These are phyloP conservation scores for Lota lota DNA, from an alignment of 2,113 vertebrate species.

Conservation along the genomic window DNA sequence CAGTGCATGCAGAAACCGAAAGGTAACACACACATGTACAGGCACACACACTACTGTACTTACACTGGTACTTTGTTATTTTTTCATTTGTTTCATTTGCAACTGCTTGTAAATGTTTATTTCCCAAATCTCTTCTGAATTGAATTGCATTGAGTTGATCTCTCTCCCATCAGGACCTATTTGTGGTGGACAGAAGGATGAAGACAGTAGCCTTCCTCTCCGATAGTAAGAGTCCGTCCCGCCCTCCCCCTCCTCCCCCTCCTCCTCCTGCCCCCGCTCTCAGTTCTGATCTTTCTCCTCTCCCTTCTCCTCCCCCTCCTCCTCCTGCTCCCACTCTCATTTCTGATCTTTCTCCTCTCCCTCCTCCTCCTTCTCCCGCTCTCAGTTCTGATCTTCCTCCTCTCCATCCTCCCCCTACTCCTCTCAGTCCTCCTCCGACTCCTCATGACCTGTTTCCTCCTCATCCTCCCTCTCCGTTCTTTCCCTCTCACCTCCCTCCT, in stretches of 20 bases:
- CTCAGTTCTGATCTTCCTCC: slow-evolving; percentile 29
- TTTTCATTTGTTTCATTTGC: not conserved
- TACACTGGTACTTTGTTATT: not conserved
- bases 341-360: slow-evolving; percentile 34
- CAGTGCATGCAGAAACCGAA: slow-evolving; percentile 71
- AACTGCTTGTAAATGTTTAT: not conserved
- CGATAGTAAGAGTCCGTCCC: slow-evolving; percentile 58
- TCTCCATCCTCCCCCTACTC: not conserved
- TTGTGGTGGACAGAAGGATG: slow-evolving; percentile 62
- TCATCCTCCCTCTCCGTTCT: slow-evolving; percentile 7
- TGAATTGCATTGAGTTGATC: not conserved
- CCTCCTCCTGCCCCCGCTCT: not conserved
- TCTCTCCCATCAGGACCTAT: slow-evolving; percentile 57
- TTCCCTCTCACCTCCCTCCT: not conserved
- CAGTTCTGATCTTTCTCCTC: slow-evolving; percentile 4
- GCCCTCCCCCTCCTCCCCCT: slow-evolving; percentile 15
- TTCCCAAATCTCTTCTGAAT: not conserved
- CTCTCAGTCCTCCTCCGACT: not conserved
- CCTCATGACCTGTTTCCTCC: slow-evolving; percentile 14
- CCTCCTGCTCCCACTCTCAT: slow-evolving; percentile 2
- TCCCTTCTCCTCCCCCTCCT: not conserved
- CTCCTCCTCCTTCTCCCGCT: not conserved
- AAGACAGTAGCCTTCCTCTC: slow-evolving; percentile 63
- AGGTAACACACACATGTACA: slow-evolving; percentile 53
- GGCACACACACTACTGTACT: not conserved